Base-by-base conservation (phyloP, 1,140 invertebrate species). In the Drosophila miranda region DNA sequence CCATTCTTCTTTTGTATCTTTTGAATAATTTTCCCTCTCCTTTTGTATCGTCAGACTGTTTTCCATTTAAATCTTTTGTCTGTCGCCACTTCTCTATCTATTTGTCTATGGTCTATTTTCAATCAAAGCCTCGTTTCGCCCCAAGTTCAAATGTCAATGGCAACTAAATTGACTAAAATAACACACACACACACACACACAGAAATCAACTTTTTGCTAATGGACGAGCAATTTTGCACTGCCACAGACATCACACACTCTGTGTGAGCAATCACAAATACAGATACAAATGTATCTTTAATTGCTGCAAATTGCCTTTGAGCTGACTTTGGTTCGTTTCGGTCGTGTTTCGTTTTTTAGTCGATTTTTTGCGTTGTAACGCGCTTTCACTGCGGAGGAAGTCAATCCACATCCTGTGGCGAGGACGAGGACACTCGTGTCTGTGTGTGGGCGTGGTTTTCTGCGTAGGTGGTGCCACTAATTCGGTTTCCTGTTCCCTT, bases 71-170 rank as follows among this genome's bases (percentile, higher is more conserved):
- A 75, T 75, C 70, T 67, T 55, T 66, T 53, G 48, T 30, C 50
- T 41, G 16, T 3, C 8, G 30, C 30, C 19, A 2, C 19, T 19
- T 55, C 54, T 58, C 38, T 49, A 21, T 51, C 21, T 61, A 54
- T 61, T 56, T 48, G 26, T 67, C 60, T 64, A 57, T 72, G 60
- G 64, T 75, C 78, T 61, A 75, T 75, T 73, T 38, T 78, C 61
- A 78, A 79, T 67, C 72, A 62, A 61, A 56, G 60, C 41, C 38
- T 45, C 34, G 34, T 13, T 38, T 38, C 2, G 11, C 1, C 30
- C 11, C 78, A 82, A 78, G 82, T 88, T 87, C 82, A 87, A 88
- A 87, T 88, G 82, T 87, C 82, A 88, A 88, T 87, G 83, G 78
- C 78, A 87, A 88, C 53, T 82, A 72, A 88, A 78, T 86, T 78